Conservation (phyloP, 1,140 invertebrate genomes). For the Nebria ingens region DNA sequence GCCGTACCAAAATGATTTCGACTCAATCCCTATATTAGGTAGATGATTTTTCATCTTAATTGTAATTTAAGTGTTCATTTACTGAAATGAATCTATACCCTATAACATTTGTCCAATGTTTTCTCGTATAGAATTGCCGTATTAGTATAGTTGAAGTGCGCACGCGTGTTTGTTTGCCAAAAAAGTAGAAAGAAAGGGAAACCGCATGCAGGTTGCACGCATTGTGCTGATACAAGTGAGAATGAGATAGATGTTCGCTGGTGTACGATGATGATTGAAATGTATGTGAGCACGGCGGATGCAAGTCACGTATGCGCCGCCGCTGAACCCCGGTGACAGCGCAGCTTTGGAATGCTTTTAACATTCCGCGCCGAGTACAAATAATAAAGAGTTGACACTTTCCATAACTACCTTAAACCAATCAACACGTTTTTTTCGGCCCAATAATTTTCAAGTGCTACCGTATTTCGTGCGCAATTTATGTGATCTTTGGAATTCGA, state of each 20-base stretch:
- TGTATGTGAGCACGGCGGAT: slow-evolving; percentile 22
- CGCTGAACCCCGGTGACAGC: not conserved
- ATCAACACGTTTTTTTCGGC: slow-evolving; percentile 21
- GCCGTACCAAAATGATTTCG: too few relatives aligned
- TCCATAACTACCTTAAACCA: slow-evolving; percentile 20
- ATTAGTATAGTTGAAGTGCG: too few relatives aligned
- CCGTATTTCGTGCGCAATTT: not conserved
- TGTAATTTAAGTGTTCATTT: too few relatives aligned
- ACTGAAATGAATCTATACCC: too few relatives aligned
- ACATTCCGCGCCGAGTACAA: not conserved
- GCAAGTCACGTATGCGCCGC: slow-evolving; percentile 22
- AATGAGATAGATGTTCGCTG: slow-evolving; percentile 22
- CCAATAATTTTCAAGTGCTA: slow-evolving; percentile 17
- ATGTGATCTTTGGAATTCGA: not conserved
- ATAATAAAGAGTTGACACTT: not conserved
- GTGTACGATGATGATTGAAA: slow-evolving; percentile 26
- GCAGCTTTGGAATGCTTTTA: not conserved
- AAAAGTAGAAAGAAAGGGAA: too few relatives aligned
- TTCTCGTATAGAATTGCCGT: too few relatives aligned
- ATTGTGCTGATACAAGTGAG: too few relatives aligned
- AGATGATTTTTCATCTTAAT: too few relatives aligned
- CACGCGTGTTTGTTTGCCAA: slow-evolving; percentile 3
- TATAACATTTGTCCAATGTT: too few relatives aligned
- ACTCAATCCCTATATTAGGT: too few relatives aligned
- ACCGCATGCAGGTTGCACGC: too few relatives aligned